Percentiles rank a stretch among this genome's conserved stretches.
Conservation (phyloP, 2,888 invertebrate genomes). For the Epinotia bilunana region DNA sequence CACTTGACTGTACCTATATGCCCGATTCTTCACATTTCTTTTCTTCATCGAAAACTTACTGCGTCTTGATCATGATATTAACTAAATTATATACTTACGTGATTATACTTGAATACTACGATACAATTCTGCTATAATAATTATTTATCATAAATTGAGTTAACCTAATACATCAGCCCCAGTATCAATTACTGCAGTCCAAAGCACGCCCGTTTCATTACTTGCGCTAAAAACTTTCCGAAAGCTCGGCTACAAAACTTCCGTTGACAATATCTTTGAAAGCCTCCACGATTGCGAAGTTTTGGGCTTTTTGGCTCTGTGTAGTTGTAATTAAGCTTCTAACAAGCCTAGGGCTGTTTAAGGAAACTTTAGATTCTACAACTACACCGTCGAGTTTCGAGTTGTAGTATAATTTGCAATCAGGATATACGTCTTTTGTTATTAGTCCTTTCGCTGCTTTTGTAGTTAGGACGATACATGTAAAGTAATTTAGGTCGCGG, state of each 20-base stretch:
- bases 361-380: slow-evolving; percentile 31
- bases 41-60: too few species aligned
- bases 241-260: slow-evolving; percentile 36
- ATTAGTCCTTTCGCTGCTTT: neutral
- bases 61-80: too few species aligned
- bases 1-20: too few species aligned
- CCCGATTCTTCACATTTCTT: too few species aligned
- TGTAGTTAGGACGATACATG: too few species aligned
- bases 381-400: neutral
- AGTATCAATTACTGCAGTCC: slow-evolving; percentile 22
- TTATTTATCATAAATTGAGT: neutral
- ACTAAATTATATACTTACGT: too few species aligned
- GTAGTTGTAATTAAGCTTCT: slow-evolving; percentile 44
- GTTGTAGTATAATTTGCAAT: slow-evolving; percentile 8
- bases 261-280: slow-evolving; percentile 46
- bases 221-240: slow-evolving; percentile 36
- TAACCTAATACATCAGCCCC: neutral
- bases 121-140: too few species aligned
- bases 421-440: neutral
- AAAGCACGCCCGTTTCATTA: slow-evolving; percentile 35
- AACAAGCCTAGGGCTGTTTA: slow-evolving; percentile 35
- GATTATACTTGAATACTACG: too few species aligned
- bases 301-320: slow-evolving; percentile 41
- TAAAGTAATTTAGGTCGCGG: too few species aligned
- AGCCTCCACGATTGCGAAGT: slow-evolving; percentile 44